A percentile compares a stretch with the other conserved stretches of the same genome.
These are phyloP conservation scores for Phymastichus coffea DNA, from an alignment of 1,140 invertebrate species.

Conservation along the genomic window DNA sequence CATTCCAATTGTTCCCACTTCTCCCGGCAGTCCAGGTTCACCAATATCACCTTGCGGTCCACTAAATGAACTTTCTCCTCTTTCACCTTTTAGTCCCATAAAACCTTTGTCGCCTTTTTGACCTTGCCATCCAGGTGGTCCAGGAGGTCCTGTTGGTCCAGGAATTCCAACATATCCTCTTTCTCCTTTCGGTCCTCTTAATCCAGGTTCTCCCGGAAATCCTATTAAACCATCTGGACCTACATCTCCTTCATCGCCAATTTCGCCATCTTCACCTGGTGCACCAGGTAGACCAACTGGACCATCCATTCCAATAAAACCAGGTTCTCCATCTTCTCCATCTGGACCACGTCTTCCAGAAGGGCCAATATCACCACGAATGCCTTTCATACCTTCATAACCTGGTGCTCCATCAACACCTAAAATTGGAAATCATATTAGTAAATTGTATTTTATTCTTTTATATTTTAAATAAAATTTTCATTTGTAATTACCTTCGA, in stretches of 20 bases:
- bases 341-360: not conserved
- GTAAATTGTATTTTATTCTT: not conserved
- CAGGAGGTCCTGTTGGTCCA: conserved; percentile 56
- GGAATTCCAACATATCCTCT: conserved; percentile 56
- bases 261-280: conserved; percentile 61
- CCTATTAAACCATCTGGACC: conserved; percentile 57
- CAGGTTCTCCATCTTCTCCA: conserved; percentile 46
- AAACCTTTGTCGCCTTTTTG: conserved; percentile 49
- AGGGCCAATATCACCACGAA: conserved; percentile 11
- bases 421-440: conserved; percentile 16
- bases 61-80: conserved; percentile 59
- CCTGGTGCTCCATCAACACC: conserved; percentile 30
- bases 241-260: conserved; percentile 55
- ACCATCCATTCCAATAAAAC: conserved; percentile 53
- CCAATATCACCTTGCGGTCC: conserved; percentile 69
- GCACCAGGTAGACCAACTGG: conserved; percentile 59
- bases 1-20: conserved; percentile 54
- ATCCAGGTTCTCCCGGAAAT: conserved; percentile 57
- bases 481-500: conserved; percentile 37
- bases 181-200: conserved; percentile 61
- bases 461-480: too few relatives aligned
- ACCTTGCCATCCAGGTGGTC: conserved; percentile 52
- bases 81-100: conserved; percentile 47
- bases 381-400: conserved; percentile 16
- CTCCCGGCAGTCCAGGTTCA: conserved; percentile 55